These are phyloP conservation scores for Zosterops japonicus DNA, from an alignment of 2,113 vertebrate genomes.

Conservation along the genomic window DNA sequence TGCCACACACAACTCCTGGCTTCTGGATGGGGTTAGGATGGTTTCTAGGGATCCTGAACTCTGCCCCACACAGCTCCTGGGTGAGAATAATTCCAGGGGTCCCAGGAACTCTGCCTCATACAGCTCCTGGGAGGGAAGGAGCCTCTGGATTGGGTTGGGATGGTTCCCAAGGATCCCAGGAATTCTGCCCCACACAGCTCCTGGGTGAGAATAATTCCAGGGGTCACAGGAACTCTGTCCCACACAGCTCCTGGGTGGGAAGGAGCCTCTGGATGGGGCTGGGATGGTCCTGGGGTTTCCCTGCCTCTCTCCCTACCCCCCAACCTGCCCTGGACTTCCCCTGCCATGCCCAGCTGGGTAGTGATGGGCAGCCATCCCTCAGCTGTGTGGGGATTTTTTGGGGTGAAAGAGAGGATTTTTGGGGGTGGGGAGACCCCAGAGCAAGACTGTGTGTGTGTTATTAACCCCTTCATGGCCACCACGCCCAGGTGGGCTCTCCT, in stretches of 20 bases:
- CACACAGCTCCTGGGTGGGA: too few species aligned
- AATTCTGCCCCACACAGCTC: too few species aligned
- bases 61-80: too few species aligned
- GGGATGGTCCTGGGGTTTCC: neutral
- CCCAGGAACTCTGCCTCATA: too few species aligned
- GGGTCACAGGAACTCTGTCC: too few species aligned
- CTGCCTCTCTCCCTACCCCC: too few species aligned
- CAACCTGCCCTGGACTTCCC: rapidly evolving
- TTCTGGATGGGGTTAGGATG: neutral
- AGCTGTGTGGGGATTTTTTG: neutral
- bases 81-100: too few species aligned
- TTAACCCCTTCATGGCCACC: neutral
- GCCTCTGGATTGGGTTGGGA: too few species aligned
- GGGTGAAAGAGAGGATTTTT: neutral
- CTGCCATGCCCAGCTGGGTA: rapidly evolving
- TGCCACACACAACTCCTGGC: neutral
- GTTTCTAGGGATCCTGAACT: neutral
- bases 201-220: too few species aligned
- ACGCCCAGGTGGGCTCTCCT: rapidly evolving
- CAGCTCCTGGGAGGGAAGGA: too few species aligned
- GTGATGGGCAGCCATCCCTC: rapidly evolving
- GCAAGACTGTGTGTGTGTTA: neutral
- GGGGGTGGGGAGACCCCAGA: neutral
- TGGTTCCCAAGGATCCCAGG: too few species aligned
- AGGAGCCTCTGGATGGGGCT: too few species aligned